Base-by-base conservation (phyloP, 2,888 invertebrate species). In the Dendrolimus houi region DNA sequence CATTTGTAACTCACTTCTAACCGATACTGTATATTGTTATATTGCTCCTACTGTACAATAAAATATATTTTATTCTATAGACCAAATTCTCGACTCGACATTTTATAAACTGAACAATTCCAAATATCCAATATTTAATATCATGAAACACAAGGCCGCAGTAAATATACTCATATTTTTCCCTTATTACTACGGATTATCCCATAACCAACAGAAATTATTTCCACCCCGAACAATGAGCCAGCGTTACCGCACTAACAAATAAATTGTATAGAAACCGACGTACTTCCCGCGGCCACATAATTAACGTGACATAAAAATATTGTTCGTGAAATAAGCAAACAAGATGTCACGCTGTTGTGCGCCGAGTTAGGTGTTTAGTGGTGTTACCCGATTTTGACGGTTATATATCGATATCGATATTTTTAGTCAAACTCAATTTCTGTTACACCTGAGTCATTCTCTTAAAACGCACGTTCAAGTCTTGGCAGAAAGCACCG, bases 281-380 rank as follows among this genome's bases (percentile, higher is more conserved):
- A 62, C 62, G 57, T 64, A 61, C 66, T 76, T 75, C 75, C 75
- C 69, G 64, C 56, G 64, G 64, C 61, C 59, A 64, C 65, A 75
- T 78, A 79, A 81, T 80, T 79, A 81, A 75, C 70, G 70, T 72
- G 72, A 73, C 75, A 67, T 67, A 68, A 74, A 79, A 75, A 76
- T 76, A 74, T 68, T 66, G 67, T 66, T 55, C 47, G 47, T 47
- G 47, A 47, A 47, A 47, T 47, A 47, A 47, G 12, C 47, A 47
- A 47, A 47, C 47, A 47, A 47, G 47, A 47, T 47, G 47, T 47
- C 47, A 47, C 47, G 47, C 47, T 47, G 47, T 47, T 47, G 12
- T 12, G 47, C 47, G 12, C 47, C 12, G 47, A 12, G 47, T 47
- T 47, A 47, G 47, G 47, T 12, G 47, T 2, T 12, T 47, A 47